Evolutionary conservation across 2,113 vertebrate species (phyloP), one percentile per base, ranked within the genome.

Genomic region (Chaetura pelagica): DNA sequence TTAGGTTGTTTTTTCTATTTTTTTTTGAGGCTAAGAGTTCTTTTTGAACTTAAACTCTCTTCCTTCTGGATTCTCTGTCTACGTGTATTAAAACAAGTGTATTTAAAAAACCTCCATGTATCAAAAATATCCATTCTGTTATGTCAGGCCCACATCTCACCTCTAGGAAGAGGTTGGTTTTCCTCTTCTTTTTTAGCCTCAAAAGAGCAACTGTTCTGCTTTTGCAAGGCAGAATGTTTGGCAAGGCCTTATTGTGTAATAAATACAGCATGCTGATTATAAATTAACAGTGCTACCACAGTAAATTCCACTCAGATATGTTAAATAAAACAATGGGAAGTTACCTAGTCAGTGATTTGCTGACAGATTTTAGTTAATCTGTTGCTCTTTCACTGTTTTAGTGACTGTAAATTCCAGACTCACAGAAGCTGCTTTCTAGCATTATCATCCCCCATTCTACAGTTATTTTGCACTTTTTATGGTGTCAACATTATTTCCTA

Each of bases 311-410:
- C 67, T 90, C 62, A 79, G 55, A 63, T 38, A 29, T 20, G 58
- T 76, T 76, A 84, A 87, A 77, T 75, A 67, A 84, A 94, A 62
- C 89, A 93, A 73, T 24, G 55, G 67, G 42, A 84, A 84, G 78
- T 81, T 92, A 93, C 72, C 84, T 81, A 48, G 59, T 34, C 0
- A 2, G 59, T 80, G 87, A 55, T 88, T 78, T 91, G 46, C 80
- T 84, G 93, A 12, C 55, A 72, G 57, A 67, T 59, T 93, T 81
- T 52, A 38, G 38, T 81, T 52, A 38, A 34, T 48, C 59, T 26
- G 46, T 80, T 88, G 67, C 55, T 93, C 15, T 80, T 85, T 74
- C 79, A 27, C 23, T 62, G 17, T 2, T 85, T 74, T 57, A 71
- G 55, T 42, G 26, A 75, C 51, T 85, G 10, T 77, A 77, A 87